Evolutionary conservation across 2,113 vertebrate species (phyloP).

Genomic region (Crotalus horridus): DNA sequence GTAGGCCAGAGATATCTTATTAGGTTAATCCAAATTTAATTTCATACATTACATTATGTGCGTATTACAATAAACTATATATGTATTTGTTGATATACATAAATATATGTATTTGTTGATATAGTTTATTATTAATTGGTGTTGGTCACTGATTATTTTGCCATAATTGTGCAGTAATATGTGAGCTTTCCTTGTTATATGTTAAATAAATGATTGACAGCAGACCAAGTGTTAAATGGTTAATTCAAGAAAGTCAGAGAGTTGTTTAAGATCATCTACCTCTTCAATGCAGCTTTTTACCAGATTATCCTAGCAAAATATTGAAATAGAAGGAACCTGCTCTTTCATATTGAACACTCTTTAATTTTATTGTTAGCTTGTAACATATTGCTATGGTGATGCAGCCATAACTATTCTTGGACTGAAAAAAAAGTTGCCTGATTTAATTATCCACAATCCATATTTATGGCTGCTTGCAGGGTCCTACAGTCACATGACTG

Average conservation of each 20-base stretch:
- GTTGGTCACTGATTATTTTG: not conserved
- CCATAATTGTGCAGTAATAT: constrained; percentile 6
- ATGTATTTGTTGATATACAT: no score
- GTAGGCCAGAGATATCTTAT: not conserved
- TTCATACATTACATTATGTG: not conserved
- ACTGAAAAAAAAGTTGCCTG: not conserved
- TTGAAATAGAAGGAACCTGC: not conserved
- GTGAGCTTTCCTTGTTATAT: not conserved
- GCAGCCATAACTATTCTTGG: not conserved
- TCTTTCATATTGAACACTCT: not conserved
- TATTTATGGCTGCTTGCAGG: no score
- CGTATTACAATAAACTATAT: not conserved
- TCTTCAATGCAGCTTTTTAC: not conserved
- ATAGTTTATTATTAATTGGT: not conserved
- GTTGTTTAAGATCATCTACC: constrained; percentile 2
- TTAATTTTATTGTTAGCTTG: not conserved
- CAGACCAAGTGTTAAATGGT: not conserved
- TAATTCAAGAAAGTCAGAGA: constrained; percentile 1
- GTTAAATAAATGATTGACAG: constrained; percentile 2
- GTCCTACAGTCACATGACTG: no score
- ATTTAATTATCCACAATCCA: not conserved
- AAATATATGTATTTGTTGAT: not conserved
- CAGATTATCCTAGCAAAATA: not conserved
- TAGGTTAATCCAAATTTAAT: not conserved
- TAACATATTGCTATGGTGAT: not conserved